phyloP scores from a whole-genome alignment of 2,113 vertebrate species.

The Hippocampus mohnikei region DNA sequence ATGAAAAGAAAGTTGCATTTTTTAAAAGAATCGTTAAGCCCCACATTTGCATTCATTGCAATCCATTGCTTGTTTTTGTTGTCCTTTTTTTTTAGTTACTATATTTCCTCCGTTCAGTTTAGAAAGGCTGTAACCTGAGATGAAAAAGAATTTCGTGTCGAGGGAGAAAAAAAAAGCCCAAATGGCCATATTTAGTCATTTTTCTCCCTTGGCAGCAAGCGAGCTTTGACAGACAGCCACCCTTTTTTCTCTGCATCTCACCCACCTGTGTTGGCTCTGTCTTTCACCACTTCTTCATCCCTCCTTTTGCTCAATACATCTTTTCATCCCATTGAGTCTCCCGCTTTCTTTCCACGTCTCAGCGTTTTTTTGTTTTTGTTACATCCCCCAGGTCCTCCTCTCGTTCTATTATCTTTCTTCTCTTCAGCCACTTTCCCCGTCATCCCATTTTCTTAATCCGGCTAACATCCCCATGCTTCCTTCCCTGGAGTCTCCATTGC shows the following conservation, averaged over 20 bases:
- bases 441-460: conserved; percentile 57
- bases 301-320: conserved; percentile 51
- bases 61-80: not conserved
- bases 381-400: conserved; percentile 28
- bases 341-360: not conserved
- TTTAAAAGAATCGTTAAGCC: not conserved
- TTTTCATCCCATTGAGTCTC: conserved; percentile 50
- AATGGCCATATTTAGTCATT: conserved; percentile 33
- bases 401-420: conserved; percentile 45
- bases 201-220: conserved; percentile 26
- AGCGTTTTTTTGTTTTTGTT: conserved; percentile 2
- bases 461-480: conserved; percentile 39
- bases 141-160: not conserved
- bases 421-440: conserved; percentile 35
- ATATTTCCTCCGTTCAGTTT: not conserved
- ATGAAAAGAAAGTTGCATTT: no score
- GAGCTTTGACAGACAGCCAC: conserved; percentile 20
- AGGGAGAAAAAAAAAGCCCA: conserved; percentile 18
- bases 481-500: conserved; percentile 54
- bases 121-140: not conserved
- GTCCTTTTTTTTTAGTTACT: not conserved
- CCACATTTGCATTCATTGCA: not conserved
- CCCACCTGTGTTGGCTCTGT: conserved; percentile 51
- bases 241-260: conserved; percentile 7
- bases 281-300: conserved; percentile 68